Base-by-base conservation (phyloP, 2,113 vertebrate species). In the Scytalopus superciliaris region DNA sequence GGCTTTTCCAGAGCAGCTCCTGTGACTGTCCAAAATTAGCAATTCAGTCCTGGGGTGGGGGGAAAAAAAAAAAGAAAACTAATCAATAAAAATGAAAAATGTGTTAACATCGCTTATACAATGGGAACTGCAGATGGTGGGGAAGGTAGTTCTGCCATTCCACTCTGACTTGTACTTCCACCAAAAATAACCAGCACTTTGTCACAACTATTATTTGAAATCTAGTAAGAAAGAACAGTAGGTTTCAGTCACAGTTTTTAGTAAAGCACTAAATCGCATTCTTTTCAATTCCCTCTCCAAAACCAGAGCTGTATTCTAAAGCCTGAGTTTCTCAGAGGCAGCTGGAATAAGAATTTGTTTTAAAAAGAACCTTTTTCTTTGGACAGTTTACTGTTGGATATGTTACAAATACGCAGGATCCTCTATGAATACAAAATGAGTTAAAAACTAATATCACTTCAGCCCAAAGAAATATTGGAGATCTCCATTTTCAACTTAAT, bases 401-500 rank as follows among this genome's bases (percentile, higher is more conserved):
- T 3, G 8, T 59, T 78, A 21, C 4, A 10, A 85, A 68, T 47
- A 68, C 0, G 1, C 53, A 81, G 82, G 75, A 60, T 60, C n/a
- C 90, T 94, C 87, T 30, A 14, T 77, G 95, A 95, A 96, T 91
- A 87, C 84, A 90, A 73, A 92, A 80, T 33, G 28, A 88, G 62
- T 77, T 89, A 52, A 80, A 91, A 89, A 63, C 66, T 90, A 90
- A 59, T 80, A 92, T 35, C 64, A 16, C 77, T 94, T 96, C 78
- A 91, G 84, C 73, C 83, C 50, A 66, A 68, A 83, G 79, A 97
- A 95, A 96, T 87, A 96, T 4, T 85, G 89, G 74, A 93, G 93
- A 96, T 93, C 72, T 93, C 90, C 59, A 90, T 96, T 97, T 92
- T 92, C 33, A 33, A 77, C 94, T 96, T 95, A 95, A 92, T 96